Evolutionary conservation across 2,888 invertebrate species (phyloP).

Genomic region (Neoitamus cyanurus): DNA sequence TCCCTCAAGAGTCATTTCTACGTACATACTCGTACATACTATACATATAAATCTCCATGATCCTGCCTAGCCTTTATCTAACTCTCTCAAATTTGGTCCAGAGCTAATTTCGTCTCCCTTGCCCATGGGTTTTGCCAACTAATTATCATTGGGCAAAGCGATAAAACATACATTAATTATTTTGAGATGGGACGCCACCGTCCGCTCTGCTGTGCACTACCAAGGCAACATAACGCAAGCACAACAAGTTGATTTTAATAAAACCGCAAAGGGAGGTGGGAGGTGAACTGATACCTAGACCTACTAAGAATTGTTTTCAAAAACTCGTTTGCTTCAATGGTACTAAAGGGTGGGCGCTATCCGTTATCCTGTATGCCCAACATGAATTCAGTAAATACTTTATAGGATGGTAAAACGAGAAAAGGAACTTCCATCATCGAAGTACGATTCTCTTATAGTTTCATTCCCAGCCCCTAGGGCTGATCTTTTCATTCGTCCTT

Average conservation of each 20-base stretch:
- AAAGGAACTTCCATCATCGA: neutral
- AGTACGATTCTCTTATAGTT: neutral
- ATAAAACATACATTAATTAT: neutral
- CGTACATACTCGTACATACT: too few relatives aligned
- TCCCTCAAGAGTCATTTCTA: neutral
- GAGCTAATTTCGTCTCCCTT: neutral
- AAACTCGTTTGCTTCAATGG: neutral
- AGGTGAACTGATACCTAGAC: neutral
- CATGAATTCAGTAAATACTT: neutral
- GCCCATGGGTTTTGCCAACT: neutral
- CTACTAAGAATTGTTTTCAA: neutral
- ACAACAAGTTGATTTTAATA: neutral
- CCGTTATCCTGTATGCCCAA: neutral
- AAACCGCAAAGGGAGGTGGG: neutral
- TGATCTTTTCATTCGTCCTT: neutral
- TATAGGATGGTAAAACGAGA: neutral
- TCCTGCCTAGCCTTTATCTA: neutral
- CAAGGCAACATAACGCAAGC: neutral
- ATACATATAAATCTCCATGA: neutral
- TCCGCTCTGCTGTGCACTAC: neutral
- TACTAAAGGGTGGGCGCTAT: neutral
- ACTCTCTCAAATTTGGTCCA: neutral
- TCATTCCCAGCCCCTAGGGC: neutral
- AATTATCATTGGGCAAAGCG: neutral
- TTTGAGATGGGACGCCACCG: neutral